A percentile compares a stretch with the other conserved stretches of the same genome.
These are phyloP conservation scores for Valencia hispanica DNA, from an alignment of 2,797 vertebrate genomes.

Conservation along the genomic window DNA sequence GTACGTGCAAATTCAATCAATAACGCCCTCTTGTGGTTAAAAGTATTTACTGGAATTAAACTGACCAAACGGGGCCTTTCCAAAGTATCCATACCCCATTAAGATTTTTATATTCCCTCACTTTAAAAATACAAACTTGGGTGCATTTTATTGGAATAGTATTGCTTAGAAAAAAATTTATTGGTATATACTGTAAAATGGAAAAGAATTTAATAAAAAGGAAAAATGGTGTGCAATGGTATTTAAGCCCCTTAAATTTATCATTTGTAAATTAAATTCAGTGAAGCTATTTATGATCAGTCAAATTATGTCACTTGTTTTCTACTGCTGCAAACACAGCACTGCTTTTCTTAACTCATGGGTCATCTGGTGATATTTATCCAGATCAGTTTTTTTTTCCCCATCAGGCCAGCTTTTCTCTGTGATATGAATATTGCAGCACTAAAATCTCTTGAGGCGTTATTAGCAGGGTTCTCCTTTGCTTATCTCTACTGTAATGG, in stretches of 20 bases:
- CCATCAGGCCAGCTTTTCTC: too few relatives aligned
- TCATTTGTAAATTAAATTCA: neutral
- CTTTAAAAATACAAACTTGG: neutral
- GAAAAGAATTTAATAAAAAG: neutral
- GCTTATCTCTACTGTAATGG: too few relatives aligned
- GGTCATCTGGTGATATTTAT: too few relatives aligned
- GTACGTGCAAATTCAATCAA: neutral
- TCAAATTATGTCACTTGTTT: too few relatives aligned
- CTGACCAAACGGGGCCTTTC: neutral
- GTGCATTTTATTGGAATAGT: neutral
- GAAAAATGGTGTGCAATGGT: neutral
- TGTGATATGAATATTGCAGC: too few relatives aligned
- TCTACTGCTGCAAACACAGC: too few relatives aligned
- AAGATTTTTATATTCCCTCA: neutral
- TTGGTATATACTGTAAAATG: neutral
- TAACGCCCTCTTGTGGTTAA: slow-evolving; percentile 38
- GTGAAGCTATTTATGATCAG: neutral
- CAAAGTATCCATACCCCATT: neutral
- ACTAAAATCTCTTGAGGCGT: too few relatives aligned
- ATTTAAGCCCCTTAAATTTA: neutral
- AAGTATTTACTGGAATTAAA: neutral
- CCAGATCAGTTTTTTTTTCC: too few relatives aligned
- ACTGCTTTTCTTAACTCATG: too few relatives aligned
- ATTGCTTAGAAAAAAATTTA: neutral
- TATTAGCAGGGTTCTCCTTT: too few relatives aligned